Conservation (phyloP, 2,888 invertebrate species). For the Hyalella azteca region DNA sequence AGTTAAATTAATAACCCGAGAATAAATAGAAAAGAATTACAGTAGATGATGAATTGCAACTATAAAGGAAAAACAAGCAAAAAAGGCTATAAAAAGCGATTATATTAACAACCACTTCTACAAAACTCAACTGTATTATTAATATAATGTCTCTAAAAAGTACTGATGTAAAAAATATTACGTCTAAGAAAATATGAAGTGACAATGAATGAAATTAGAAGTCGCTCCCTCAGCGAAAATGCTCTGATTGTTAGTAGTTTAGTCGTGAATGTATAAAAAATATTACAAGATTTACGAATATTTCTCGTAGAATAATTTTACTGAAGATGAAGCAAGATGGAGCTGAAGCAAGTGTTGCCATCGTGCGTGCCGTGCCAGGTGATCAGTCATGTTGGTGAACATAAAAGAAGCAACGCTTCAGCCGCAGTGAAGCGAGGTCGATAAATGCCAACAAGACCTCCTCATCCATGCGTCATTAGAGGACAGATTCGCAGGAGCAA, state of each 20-base stretch:
- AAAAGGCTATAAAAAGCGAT: not conserved
- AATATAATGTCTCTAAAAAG: not conserved
- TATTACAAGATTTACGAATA: too few relatives aligned
- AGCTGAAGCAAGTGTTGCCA: not conserved
- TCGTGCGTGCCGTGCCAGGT: not conserved
- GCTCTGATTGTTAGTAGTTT: too few relatives aligned
- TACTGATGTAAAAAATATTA: too few relatives aligned
- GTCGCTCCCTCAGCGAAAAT: too few relatives aligned
- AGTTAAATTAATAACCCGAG: not conserved
- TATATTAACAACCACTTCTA: not conserved
- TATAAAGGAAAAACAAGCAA: not conserved
- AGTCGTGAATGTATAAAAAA: too few relatives aligned
- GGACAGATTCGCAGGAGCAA: too few relatives aligned
- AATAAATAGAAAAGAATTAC: too few relatives aligned
- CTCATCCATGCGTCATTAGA: not conserved
- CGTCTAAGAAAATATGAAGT: too few relatives aligned
- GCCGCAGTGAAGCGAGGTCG: not conserved
- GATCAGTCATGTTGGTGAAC: not conserved
- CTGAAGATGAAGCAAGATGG: not conserved
- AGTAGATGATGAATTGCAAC: not conserved
- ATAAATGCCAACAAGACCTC: not conserved
- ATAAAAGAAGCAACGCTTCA: not conserved
- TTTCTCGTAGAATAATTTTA: too few relatives aligned
- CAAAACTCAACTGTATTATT: not conserved
- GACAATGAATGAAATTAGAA: too few relatives aligned